Base-by-base conservation (phyloP, 1,140 invertebrate genomes). In the Euborellia annulipes region DNA sequence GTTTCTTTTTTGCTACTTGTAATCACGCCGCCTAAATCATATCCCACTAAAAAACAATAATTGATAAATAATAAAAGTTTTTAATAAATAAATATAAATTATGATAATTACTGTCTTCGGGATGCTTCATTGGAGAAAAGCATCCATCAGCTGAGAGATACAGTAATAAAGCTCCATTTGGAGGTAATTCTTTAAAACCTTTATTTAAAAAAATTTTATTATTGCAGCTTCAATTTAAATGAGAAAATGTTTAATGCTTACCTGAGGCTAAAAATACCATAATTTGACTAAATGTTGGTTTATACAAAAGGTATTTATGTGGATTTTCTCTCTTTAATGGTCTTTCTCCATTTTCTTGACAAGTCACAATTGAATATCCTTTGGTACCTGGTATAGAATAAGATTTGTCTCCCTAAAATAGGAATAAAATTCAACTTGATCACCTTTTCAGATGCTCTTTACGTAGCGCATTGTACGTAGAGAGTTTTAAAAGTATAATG, bases 231-330 rank as follows among this genome's bases (percentile, higher is more conserved):
- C n/a, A n/a, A n/a, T n/a, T n/a, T n/a, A n/a, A n/a, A n/a, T n/a
- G n/a, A n/a, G n/a, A n/a, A n/a, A n/a, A n/a, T n/a, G n/a, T n/a
- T n/a, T n/a, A 9, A 37, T 36, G 14, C 6, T 40, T 48, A 50
- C 85, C 86, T 52, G 89, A 94, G 27, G 89, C 83, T 50, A 96
- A 69, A 66, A 95, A 95, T 17, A 94, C 85, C 61, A 93, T 74
- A 22, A 95, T 76, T 67, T 95, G 90, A 61, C 84, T 87, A 56
- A 93, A 82, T 39, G 88, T 91, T 36, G 92, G 92, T 63, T 92
- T 95, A 66, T 91, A 96, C 49, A 97, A 71, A 51, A 96, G 71
- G 68, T 95, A 95, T 68, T 96, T 96, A 71, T 96, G 91, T 13
- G 92, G 92, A 72, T 96, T 96, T 61, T 93, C 87, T 57, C 85